Evolutionary conservation across 2,113 vertebrate species (phyloP), one percentile per base, ranked within the genome.

Genomic region (Hippocampus guttulatus): DNA sequence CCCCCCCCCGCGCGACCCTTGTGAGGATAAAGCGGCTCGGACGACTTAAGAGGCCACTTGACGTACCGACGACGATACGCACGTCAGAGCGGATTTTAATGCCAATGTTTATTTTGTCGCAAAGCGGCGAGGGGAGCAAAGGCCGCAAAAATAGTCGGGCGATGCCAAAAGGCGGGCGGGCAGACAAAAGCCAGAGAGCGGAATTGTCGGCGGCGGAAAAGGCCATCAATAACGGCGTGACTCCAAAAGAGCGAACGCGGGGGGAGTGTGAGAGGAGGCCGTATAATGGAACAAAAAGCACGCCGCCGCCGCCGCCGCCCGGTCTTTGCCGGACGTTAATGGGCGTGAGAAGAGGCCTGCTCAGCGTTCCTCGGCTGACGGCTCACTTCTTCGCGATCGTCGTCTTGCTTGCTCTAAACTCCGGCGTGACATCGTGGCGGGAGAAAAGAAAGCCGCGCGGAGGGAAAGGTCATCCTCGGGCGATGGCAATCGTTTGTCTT

Each of bases 221-320:
- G 85, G 76, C 87, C 88, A 91, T 91, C 84, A 88, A 90, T 90
- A 88, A 89, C 79, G 45, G 60, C 81, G 76, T 84, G 79, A 84
- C 85, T 68, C 74, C 72, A 69, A 55, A 80, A 84, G 85, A 84
- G 77, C 75, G 76, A 75, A 76, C 75, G 77, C 75, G 63, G 33
- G 71, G 71, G 81, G 78, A 78, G 75, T 68, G 74, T 23, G 33
- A 76, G 78, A 80, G 77, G 55, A 65, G 77, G 81, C 67, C 78
- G 75, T 83, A 83, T 84, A 86, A 88, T 86, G 74, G 82, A 84
- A 87, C 83, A 80, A 87, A 82, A 85, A 82, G 84, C 78, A 73
- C 49, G 47, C 3, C 75, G 76, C 23, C 76, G 75, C n/a, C n/a
- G n/a, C n/a, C n/a, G n/a, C n/a, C n/a, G n/a, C n/a, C n/a, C n/a